Percentiles rank a stretch among this genome's conserved stretches.
Evolutionary conservation across 2,888 invertebrate species (phyloP).

Genomic region (Eupsilia transversa): DNA sequence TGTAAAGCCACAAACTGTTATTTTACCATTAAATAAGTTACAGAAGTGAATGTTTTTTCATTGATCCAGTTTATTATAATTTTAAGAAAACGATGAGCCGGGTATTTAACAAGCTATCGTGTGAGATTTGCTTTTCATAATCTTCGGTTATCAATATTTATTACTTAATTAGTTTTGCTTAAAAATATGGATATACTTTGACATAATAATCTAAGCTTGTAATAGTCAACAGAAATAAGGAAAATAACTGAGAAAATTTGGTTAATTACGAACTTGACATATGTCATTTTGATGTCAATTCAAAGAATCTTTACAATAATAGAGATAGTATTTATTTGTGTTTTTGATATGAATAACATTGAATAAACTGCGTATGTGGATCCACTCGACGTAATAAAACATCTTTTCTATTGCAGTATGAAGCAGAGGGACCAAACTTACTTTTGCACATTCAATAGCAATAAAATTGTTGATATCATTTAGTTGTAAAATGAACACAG

Average conservation of each 20-base stretch:
- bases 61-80: conserved; percentile 63
- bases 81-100: conserved; percentile 72
- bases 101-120: conserved; percentile 74
- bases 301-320: conserved; percentile 73
- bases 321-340: conserved; percentile 77
- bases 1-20: conserved; percentile 58
- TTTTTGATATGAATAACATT: conserved; percentile 71
- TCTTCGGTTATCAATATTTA: conserved; percentile 60
- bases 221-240: conserved; percentile 19
- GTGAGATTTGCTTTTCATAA: conserved; percentile 77
- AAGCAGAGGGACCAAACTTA: conserved; percentile 85
- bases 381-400: conserved; percentile 32
- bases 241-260: conserved; percentile 63
- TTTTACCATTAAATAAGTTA: conserved; percentile 65
- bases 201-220: conserved; percentile 1
- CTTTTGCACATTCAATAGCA: conserved; percentile 76
- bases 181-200: conserved; percentile 47
- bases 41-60: conserved; percentile 67
- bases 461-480: conserved; percentile 78
- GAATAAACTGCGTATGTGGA: conserved; percentile 58
- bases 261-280: conserved; percentile 80
- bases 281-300: conserved; percentile 84
- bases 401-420: conserved; percentile 79
- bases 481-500: conserved; percentile 88
- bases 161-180: conserved; percentile 48